Conservation (phyloP, 2,797 vertebrate species). For the Channallabes apus region DNA sequence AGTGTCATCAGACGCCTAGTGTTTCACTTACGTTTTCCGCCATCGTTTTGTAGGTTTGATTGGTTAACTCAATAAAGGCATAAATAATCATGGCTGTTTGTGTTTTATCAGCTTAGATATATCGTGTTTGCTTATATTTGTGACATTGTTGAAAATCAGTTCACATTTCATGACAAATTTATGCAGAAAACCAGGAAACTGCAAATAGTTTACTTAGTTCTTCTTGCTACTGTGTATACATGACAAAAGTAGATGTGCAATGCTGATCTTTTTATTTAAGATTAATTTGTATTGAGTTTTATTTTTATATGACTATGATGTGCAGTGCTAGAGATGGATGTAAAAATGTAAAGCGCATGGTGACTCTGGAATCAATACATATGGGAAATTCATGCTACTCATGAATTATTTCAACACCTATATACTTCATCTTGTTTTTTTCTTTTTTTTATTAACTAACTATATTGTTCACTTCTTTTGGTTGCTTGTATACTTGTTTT, state of each 20-base stretch:
- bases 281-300: slow-evolving; percentile 72
- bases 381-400: slow-evolving; percentile 47
- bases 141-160: too few species aligned
- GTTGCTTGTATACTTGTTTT: slow-evolving; percentile 5
- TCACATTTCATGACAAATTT: too few species aligned
- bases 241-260: slow-evolving; percentile 77
- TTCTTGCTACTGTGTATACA: slow-evolving; percentile 66
- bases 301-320: slow-evolving; percentile 70
- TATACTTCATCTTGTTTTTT: not conserved
- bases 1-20: too few species aligned
- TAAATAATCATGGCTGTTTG: too few species aligned
- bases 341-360: slow-evolving; percentile 71
- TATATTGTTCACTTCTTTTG: not conserved
- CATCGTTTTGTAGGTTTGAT: too few species aligned
- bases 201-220: too few species aligned
- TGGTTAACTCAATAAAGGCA: too few species aligned
- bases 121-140: too few species aligned
- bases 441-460: slow-evolving; percentile 28
- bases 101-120: too few species aligned
- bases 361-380: slow-evolving; percentile 56
- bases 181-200: too few species aligned
- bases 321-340: slow-evolving; percentile 67
- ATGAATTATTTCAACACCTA: slow-evolving; percentile 31
- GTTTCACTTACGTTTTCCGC: too few species aligned
- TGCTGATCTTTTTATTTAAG: slow-evolving; percentile 70